A percentile compares a stretch with the other conserved stretches of the same genome.
Evolutionary conservation across 2,888 invertebrate genomes (phyloP).

Genomic region (Andrena bucephala): DNA sequence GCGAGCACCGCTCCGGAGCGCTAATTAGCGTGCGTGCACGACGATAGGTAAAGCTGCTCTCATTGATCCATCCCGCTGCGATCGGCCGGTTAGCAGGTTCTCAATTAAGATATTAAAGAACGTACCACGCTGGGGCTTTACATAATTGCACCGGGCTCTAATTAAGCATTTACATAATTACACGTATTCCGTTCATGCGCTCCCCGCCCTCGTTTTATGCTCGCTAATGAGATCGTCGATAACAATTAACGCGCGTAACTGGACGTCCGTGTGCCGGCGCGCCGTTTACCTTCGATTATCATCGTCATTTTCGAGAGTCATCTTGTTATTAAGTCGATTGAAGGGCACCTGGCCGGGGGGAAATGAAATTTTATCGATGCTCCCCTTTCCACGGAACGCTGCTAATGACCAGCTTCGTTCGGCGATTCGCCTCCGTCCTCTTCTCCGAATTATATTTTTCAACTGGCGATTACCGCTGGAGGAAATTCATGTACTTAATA

Average conservation of each 20-base stretch:
- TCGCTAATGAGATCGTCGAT: constrained; percentile 70
- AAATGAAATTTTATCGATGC: constrained; percentile 37
- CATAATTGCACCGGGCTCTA: constrained; percentile 64
- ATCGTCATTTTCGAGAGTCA: constrained; percentile 40
- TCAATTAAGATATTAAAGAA: constrained; percentile 71
- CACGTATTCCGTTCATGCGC: constrained; percentile 39
- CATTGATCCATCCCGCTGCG: constrained; percentile 62
- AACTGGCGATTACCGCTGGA: neutral
- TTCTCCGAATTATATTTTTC: neutral
- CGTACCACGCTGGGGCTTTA: constrained; percentile 49
- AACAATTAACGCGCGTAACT: constrained; percentile 63
- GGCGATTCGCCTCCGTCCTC: neutral
- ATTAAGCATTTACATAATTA: constrained; percentile 73
- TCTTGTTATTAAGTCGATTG: constrained; percentile 49
- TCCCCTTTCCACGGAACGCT: constrained; percentile 35
- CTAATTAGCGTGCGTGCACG: constrained; percentile 56
- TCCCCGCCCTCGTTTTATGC: constrained; percentile 47
- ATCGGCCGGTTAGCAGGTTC: constrained; percentile 45
- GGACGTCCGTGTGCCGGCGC: constrained; percentile 20
- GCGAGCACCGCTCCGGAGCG: constrained; percentile 2
- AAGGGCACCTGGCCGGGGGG: neutral
- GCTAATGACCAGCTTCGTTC: constrained; percentile 16
- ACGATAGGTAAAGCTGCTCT: constrained; percentile 40
- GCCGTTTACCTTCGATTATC: constrained; percentile 49
- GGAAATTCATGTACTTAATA: neutral